Evolutionary conservation across 2,113 vertebrate species (phyloP).

Genomic region (Talpa occidentalis): DNA sequence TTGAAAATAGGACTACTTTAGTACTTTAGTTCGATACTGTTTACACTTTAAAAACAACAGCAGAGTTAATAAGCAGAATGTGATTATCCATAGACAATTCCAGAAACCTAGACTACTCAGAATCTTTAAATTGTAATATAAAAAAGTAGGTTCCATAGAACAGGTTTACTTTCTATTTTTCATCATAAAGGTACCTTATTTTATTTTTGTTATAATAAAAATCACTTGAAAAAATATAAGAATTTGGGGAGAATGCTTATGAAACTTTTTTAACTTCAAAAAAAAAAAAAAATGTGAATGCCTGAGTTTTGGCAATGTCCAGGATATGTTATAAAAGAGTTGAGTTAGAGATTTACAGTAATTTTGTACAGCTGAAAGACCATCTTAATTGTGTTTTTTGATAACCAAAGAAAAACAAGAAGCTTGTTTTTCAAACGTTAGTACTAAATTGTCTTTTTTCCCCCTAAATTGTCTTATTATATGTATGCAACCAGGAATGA

Average conservation of each 20-base stretch:
- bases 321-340: not conserved
- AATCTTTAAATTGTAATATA: conserved; percentile 27
- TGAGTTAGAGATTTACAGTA: conserved; percentile 2
- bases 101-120: not conserved
- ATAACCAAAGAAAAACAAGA: not conserved
- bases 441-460: not conserved
- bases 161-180: conserved; percentile 1
- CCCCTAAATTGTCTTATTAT: not conserved
- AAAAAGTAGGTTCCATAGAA: not conserved
- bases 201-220: conserved; percentile 52
- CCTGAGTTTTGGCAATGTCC: not conserved
- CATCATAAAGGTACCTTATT: not conserved
- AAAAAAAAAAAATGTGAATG: conserved; percentile 26
- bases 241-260: not conserved
- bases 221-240: not conserved
- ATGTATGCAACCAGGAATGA: not conserved
- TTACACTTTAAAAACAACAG: conserved; percentile 40
- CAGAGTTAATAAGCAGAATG: not conserved
- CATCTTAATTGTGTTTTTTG: not conserved
- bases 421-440: conserved; percentile 27
- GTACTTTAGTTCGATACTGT: conserved; percentile 42
- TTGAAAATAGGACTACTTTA: conserved; percentile 20
- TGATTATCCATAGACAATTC: not conserved
- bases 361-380: conserved; percentile 27
- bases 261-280: conserved; percentile 16